phyloP scores from a whole-genome alignment of 2,888 invertebrate species.

The Ophion costatus region DNA sequence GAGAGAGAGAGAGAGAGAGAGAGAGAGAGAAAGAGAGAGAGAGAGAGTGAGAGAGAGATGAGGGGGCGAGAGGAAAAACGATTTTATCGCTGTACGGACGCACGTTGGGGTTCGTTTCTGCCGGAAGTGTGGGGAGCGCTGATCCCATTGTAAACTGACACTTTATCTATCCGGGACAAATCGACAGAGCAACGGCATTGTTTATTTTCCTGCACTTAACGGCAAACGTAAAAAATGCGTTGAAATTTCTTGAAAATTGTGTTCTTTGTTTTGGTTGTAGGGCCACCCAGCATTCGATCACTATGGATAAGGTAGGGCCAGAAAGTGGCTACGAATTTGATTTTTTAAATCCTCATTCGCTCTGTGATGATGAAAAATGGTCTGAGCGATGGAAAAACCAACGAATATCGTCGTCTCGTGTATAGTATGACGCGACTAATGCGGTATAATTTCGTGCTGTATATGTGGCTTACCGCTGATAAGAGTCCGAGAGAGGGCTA shows the following conservation, averaged over 20 bases:
- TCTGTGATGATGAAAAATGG: too few relatives aligned
- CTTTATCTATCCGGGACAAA: conserved; percentile 3
- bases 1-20: not conserved
- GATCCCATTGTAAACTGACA: conserved; percentile 20
- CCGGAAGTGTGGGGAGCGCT: conserved; percentile 11
- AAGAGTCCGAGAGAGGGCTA: conserved; percentile 61
- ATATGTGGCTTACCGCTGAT: conserved; percentile 61
- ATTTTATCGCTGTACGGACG: conserved; percentile 48
- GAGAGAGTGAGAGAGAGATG: not conserved
- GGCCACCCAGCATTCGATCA: too few relatives aligned
- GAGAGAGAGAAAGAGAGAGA: not conserved
- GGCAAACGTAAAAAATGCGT: too few relatives aligned
- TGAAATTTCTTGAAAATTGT: too few relatives aligned
- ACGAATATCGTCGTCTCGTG: conserved; percentile 10
- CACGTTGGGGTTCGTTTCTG: conserved; percentile 51
- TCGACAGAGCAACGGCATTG: not conserved
- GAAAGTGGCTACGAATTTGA: too few relatives aligned
- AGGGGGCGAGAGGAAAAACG: conserved; percentile 35
- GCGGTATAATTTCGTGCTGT: conserved; percentile 29
- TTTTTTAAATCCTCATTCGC: too few relatives aligned
- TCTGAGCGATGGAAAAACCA: conserved; percentile 32
- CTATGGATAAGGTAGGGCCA: too few relatives aligned
- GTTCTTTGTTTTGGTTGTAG: not conserved
- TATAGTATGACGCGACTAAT: not conserved
- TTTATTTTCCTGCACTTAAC: not conserved